These are phyloP conservation scores for Stichopus horrens DNA, from an alignment of 53 echinoderm and acorn worm genomes.

Conservation along the genomic window DNA sequence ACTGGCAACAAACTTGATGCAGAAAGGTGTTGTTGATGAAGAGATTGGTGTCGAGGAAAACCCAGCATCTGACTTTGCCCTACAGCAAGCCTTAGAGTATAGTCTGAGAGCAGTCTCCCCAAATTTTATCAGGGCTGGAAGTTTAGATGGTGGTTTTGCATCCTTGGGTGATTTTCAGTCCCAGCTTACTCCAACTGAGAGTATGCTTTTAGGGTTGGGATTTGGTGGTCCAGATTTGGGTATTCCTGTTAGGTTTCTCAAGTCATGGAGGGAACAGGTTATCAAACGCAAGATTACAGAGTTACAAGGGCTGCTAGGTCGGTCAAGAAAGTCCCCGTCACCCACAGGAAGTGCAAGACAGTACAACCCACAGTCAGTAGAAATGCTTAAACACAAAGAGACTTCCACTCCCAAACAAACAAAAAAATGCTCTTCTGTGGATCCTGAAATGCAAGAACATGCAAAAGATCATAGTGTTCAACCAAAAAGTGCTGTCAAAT, in stretches of 20 bases:
- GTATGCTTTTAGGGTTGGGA: constrained; percentile 81
- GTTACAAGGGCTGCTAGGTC: constrained; percentile 62
- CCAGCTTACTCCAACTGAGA: constrained; percentile 80
- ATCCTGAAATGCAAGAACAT: constrained; percentile 40
- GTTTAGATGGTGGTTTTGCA: constrained; percentile 68
- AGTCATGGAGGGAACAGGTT: constrained; percentile 77
- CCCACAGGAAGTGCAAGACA: constrained; percentile 30
- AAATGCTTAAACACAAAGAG: background rate
- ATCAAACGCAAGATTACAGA: constrained; percentile 66
- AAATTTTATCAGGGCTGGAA: constrained; percentile 66
- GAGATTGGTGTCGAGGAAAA: background rate
- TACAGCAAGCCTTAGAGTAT: constrained; percentile 39
- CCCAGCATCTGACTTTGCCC: constrained; percentile 2
- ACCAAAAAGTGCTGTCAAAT: constrained; percentile 3
- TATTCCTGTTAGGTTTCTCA: constrained; percentile 86
- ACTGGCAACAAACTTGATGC: background rate
- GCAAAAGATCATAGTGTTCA: constrained; percentile 31
- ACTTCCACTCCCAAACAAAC: constrained; percentile 24
- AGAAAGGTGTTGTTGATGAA: background rate
- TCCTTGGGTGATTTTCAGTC: constrained; percentile 48
- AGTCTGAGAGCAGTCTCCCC: constrained; percentile 54
- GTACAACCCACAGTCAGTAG: background rate
- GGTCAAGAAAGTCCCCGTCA: constrained; percentile 41
- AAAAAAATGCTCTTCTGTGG: constrained; percentile 31
- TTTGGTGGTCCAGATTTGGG: constrained; percentile 82